A percentile compares a stretch with the other conserved stretches of the same genome.
phyloP scores from a whole-genome alignment of 2,888 invertebrate species.

The Parnassius orleans region DNA sequence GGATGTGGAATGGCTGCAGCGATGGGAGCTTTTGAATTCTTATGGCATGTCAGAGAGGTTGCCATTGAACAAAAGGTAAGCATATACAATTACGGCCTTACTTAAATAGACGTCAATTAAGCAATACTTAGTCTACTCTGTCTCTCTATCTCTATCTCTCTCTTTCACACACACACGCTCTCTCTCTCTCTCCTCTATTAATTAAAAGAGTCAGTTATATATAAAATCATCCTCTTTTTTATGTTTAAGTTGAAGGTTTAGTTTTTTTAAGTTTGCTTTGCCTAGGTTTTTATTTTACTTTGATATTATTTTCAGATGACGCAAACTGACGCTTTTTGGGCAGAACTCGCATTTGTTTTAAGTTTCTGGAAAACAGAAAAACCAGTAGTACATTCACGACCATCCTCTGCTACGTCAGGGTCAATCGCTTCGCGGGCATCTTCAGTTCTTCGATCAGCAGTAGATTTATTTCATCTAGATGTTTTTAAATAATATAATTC shows the following conservation, averaged over 20 bases:
- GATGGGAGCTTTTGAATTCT: constrained; percentile 92
- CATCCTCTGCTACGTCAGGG: constrained; percentile 55
- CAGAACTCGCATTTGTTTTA: constrained; percentile 86
- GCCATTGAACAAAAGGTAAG: constrained; percentile 88
- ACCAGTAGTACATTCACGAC: constrained; percentile 79
- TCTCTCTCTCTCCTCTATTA: no score
- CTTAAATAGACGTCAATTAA: no score
- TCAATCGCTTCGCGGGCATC: constrained; percentile 60
- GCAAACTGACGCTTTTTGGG: constrained; percentile 84
- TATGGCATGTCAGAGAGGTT: constrained; percentile 92
- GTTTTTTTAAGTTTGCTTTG: no score
- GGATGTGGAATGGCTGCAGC: constrained; percentile 87
- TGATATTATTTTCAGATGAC: constrained; percentile 79
- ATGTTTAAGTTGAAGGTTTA: no score
- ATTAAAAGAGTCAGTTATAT: no score
- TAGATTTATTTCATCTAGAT: constrained; percentile 60
- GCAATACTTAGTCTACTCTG: no score
- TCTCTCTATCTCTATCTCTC: no score
- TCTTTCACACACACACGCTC: no score
- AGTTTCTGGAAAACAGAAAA: constrained; percentile 88
- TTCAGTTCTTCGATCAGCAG: constrained; percentile 68
- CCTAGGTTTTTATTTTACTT: no score
- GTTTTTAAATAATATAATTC: constrained; percentile 40
- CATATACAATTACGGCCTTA: not conserved
- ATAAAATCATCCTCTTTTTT: no score